A percentile compares a stretch with the other conserved stretches of the same genome.
phyloP scores from a whole-genome alignment of 2,797 vertebrate genomes.

The Emydoidea blandingii region DNA sequence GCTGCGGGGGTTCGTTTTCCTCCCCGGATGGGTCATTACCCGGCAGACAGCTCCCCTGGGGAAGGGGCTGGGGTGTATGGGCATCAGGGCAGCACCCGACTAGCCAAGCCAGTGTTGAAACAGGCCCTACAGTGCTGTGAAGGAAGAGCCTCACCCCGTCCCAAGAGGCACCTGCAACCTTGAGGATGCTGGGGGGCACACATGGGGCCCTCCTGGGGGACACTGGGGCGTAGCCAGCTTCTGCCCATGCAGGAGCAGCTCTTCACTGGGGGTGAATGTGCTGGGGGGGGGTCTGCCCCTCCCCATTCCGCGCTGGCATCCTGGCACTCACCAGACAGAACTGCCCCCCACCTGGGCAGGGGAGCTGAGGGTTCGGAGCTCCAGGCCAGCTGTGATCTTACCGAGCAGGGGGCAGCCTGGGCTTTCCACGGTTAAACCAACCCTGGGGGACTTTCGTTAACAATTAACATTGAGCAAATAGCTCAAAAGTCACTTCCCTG shows the following conservation, averaged over 20 bases:
- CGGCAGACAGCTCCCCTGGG: not conserved
- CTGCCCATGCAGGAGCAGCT: not conserved
- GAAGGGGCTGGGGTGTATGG: not conserved
- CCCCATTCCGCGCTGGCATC: not conserved
- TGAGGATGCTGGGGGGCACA: not conserved
- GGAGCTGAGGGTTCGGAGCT: not conserved
- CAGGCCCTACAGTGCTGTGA: not conserved
- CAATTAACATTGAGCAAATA: not conserved
- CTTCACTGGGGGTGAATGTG: not conserved
- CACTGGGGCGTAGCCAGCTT: not conserved
- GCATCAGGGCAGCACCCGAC: not conserved
- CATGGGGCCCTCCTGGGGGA: not conserved
- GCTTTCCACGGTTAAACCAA: not conserved
- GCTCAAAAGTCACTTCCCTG: not conserved
- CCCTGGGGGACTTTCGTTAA: not conserved
- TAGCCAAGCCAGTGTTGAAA: no score
- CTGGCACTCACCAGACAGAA: not conserved
- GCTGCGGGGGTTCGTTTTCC: not conserved
- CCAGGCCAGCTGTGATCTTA: not conserved
- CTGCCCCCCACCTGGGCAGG: not conserved
- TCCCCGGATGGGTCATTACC: not conserved
- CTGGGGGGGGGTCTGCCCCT: no score
- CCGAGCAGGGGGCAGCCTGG: not conserved
- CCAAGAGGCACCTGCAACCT: not conserved
- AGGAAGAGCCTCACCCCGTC: not conserved